Evolutionary conservation across 1,140 invertebrate genomes (phyloP), one percentile per base, ranked within the genome.

Genomic region (Conus ventricosus): DNA sequence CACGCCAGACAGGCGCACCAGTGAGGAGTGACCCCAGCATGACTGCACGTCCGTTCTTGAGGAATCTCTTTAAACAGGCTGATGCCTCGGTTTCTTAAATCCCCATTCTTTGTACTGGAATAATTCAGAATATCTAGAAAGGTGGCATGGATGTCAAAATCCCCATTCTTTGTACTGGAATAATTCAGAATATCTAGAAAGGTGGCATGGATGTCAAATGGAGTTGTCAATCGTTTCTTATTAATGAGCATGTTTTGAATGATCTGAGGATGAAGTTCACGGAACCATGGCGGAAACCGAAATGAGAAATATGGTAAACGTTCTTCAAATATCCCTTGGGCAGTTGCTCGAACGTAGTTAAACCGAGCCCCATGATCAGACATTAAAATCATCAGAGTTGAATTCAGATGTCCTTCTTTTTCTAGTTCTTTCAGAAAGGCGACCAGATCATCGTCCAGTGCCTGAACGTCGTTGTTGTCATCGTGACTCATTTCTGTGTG

Each of bases 281-380:
- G 94, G 91, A 98, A 97, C 95, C 96, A 97, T 23, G 96, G 94
- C 0, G 98, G 98, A 67, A 99, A 90, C 90, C 96, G 96, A 6
- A 98, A 95, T 89, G 97, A 97, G 23, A 98, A 39, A 89, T 98
- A 97, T 0, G 98, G 98, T 80, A 99, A 94, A 78, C 98, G 95
- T 93, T 99, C 98, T 94, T 99, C 98, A 89, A 98, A 95, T 94
- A 97, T 97, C 0, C 98, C 98, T 89, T 96, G 97, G 92, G 97
- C 97, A 0, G 98, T 99, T 90, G 96, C 94, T 55, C 97, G 94
- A 23, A 98, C 97, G 2, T 95, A 95, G 3, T 98, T 98, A 96
- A 97, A 99, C 60, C 98, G 95, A 92, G 98, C 97, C 91, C 98
- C 98, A 94, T 99, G 98, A 95, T 99, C 98, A 91, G 98, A 98